phyloP scores from a whole-genome alignment of 1,140 invertebrate species.

The Patella vulgata region DNA sequence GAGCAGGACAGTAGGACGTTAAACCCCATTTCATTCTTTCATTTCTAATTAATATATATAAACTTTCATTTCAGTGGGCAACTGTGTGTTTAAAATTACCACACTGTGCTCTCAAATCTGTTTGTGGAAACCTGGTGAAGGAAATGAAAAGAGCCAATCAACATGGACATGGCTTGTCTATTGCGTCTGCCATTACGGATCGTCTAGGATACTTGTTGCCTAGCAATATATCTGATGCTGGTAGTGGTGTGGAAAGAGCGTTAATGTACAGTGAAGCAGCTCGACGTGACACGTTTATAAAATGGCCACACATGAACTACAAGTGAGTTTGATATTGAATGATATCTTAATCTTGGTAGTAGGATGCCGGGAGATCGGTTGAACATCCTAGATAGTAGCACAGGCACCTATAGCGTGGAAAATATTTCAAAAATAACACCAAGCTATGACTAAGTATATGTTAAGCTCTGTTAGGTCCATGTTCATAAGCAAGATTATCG shows the following conservation, averaged over 20 bases:
- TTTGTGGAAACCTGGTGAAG: slow-evolving; percentile 80
- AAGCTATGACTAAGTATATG: no score
- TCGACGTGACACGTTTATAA: slow-evolving; percentile 86
- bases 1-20: no score
- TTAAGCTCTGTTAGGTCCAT: no score
- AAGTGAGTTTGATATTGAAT: slow-evolving; percentile 74
- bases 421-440: no score
- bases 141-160: slow-evolving; percentile 84
- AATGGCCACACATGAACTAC: slow-evolving; percentile 97
- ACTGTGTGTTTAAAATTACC: slow-evolving; percentile 85
- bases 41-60: no score
- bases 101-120: slow-evolving; percentile 79
- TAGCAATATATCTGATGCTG: slow-evolving; percentile 39
- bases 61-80: slow-evolving; percentile 82
- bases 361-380: no score
- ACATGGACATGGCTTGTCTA: slow-evolving; percentile 84
- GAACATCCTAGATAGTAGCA: no score
- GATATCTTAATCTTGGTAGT: no score
- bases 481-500: no score
- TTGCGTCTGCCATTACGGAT: slow-evolving; percentile 88
- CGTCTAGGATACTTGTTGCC: slow-evolving; percentile 80
- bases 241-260: slow-evolving; percentile 53
- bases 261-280: slow-evolving; percentile 91
- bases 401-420: no score
- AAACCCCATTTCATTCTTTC: no score